Evolutionary conservation across 2,797 vertebrate species (phyloP), one percentile per base, ranked within the genome.

Genomic region (Gastrophryne carolinensis): DNA sequence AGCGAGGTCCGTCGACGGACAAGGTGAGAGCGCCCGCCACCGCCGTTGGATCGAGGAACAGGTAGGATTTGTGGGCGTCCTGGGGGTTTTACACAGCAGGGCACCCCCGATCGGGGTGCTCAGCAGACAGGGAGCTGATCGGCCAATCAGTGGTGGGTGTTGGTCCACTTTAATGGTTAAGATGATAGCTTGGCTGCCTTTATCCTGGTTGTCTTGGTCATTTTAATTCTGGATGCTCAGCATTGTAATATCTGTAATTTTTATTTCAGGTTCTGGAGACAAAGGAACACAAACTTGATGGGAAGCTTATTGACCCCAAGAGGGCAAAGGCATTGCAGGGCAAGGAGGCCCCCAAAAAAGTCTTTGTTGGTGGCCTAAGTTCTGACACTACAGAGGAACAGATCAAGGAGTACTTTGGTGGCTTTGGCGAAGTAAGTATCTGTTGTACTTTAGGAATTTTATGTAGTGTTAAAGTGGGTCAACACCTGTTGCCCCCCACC

Each of bases 241-340:
- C n/a, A n/a, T n/a, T n/a, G n/a, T n/a, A n/a, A n/a, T n/a, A 10
- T 19, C 8, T 61, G 6, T 61, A n/a, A 15, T 3, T 11, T 21
- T 5, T 70, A 11, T 82, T 32, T 79, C 75, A 95, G 94, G 94
- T 95, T 24, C 83, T 95, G 84, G 93, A 95, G 79, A 79, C 92
- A 60, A 94, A 94, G 71, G 93, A 95, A 78, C 94, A 95, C 84
- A 95, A 95, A 74, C 82, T 95, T 82, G 94, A 95, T 79, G 94
- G 94, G 24, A 95, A 94, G 65, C 79, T 94, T 78, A 95, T 95
- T 86, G 94, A 95, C 74, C 93, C 94, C 1, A 95, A 95, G 81
- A 87, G 94, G 73, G 94, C 93, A 67, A 95, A 95, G 87, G 93
- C 93, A 1, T 84, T 95, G 29, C 93, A 95, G 71, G 93, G 92